These are phyloP conservation scores for Zapornia atra DNA, from an alignment of 2,113 vertebrate genomes.

Conservation along the genomic window DNA sequence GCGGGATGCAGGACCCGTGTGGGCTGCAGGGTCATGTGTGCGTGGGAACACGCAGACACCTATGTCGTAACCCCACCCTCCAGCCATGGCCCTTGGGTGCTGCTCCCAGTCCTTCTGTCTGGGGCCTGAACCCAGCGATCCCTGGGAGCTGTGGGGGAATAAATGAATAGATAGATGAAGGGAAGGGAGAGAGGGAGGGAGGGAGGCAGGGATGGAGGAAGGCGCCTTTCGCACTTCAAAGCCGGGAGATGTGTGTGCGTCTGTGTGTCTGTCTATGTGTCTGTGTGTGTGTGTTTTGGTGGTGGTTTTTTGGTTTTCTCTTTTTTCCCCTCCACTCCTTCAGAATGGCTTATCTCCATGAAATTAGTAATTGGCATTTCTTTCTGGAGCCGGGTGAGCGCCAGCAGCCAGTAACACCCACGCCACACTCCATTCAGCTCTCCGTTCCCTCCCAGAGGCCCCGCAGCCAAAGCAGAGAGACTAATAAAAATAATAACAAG, in stretches of 20 bases:
- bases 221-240: not conserved
- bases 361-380: constrained; percentile 57
- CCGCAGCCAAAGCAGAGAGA: constrained; percentile 22
- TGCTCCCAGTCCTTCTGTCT: not conserved
- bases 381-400: constrained; percentile 1
- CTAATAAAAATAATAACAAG: constrained; percentile 37
- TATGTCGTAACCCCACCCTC: rapidly evolving
- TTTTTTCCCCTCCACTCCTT: not conserved
- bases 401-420: constrained; percentile 57
- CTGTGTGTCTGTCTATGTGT: no score
- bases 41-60: rapidly evolving
- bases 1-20: rapidly evolving
- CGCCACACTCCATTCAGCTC: not conserved
- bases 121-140: not conserved
- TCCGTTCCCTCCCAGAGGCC: not conserved
- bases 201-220: not conserved
- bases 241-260: not conserved
- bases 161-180: no score
- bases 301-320: no score
- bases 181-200: no score
- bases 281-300: no score
- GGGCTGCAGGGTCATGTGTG: rapidly evolving
- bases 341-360: constrained; percentile 53
- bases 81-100: rapidly evolving
- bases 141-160: not conserved